Evolutionary conservation across 1,140 invertebrate species (phyloP).

Genomic region (Sarcophaga peregrina): DNA sequence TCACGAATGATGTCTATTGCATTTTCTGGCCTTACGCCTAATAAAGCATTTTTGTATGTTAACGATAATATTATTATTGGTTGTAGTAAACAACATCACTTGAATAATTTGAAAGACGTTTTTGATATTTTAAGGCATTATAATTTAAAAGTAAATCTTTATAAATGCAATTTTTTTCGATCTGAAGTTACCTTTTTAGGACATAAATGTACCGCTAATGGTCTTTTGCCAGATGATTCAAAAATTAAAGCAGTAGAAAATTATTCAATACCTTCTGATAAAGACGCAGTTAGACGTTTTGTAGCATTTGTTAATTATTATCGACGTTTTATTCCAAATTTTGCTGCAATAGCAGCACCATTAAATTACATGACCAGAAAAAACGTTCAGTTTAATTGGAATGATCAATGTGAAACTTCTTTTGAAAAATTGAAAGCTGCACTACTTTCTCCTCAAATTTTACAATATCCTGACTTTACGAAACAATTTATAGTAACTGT

Average conservation of each 20-base stretch:
- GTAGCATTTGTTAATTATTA: constrained; percentile 29
- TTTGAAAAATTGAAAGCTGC: neutral
- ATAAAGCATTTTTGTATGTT: constrained; percentile 50
- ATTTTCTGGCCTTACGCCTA: constrained; percentile 43
- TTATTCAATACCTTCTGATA: constrained; percentile 47
- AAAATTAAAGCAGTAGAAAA: constrained; percentile 50
- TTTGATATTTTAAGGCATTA: constrained; percentile 48
- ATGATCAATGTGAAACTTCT: neutral
- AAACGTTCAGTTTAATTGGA: constrained; percentile 12
- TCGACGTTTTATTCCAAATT: constrained; percentile 19
- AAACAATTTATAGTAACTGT: neutral
- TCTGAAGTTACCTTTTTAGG: constrained; percentile 50
- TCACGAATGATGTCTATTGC: constrained; percentile 43
- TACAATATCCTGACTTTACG: constrained; percentile 11
- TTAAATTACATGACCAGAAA: neutral
- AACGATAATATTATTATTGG: constrained; percentile 41
- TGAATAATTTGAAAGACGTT: constrained; percentile 47
- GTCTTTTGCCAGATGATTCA: neutral
- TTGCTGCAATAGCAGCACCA: neutral
- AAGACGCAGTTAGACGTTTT: constrained; percentile 49
- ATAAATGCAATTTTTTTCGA: constrained; percentile 52
- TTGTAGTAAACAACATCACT: constrained; percentile 46
- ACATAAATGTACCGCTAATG: constrained; percentile 42
- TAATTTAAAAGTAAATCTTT: constrained; percentile 52
- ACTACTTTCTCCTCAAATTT: neutral